Evolutionary conservation across 2,888 invertebrate genomes (phyloP).

Genomic region (Brachyptera putata): DNA sequence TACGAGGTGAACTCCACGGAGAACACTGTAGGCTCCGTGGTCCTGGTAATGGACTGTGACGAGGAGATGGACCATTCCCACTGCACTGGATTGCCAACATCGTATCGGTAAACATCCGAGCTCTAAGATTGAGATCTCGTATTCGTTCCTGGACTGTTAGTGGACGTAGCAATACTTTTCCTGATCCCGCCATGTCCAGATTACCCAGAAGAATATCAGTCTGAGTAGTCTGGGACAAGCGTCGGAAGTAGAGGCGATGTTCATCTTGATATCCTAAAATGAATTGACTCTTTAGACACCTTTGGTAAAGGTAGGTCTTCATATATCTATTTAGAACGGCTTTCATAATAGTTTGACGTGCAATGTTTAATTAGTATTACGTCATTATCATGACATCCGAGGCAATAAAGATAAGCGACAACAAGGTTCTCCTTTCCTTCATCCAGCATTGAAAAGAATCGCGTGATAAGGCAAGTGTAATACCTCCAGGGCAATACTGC

Average conservation of each 20-base stretch:
- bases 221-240: conserved; percentile 47
- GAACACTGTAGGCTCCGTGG: conserved; percentile 44
- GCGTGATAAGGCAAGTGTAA: too few species aligned
- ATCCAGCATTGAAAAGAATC: too few species aligned
- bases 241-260: conserved; percentile 44
- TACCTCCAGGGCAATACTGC: too few species aligned
- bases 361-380: too few species aligned
- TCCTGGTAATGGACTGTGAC: conserved; percentile 38
- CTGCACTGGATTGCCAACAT: conserved; percentile 44
- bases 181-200: conserved; percentile 43
- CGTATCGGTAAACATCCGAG: conserved; percentile 48
- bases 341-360: too few species aligned
- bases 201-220: conserved; percentile 47
- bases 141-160: conserved; percentile 48
- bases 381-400: too few species aligned
- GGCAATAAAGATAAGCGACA: too few species aligned
- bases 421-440: too few species aligned
- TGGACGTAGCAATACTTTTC: conserved; percentile 43
- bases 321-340: too few species aligned
- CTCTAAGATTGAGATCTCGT: conserved; percentile 47
- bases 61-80: conserved; percentile 37
- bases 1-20: conserved; percentile 49
- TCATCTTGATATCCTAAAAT: conserved; percentile 41
- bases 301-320: too few species aligned
- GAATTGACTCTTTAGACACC: too few species aligned